A percentile compares a stretch with the other conserved stretches of the same genome.
phyloP scores from a whole-genome alignment of 2,888 invertebrate species.

The Ennomos quercinarius region DNA sequence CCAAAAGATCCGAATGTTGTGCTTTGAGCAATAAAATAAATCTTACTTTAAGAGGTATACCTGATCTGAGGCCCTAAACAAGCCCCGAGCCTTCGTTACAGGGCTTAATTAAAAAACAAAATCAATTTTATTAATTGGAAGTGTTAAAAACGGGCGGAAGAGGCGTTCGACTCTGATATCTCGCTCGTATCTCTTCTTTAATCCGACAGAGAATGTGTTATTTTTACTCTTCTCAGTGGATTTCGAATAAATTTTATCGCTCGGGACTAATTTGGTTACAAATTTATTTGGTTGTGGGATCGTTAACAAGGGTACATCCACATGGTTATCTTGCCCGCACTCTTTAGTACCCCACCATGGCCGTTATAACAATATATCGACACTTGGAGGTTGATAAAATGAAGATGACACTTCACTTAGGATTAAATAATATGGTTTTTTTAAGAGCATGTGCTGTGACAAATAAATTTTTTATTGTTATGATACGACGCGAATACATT shows the following conservation, averaged over 20 bases:
- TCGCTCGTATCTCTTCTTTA: slow-evolving; percentile 83
- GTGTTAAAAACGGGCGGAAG: slow-evolving; percentile 85
- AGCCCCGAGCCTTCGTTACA: slow-evolving; percentile 76
- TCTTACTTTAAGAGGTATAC: slow-evolving; percentile 79
- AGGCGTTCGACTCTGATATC: slow-evolving; percentile 75
- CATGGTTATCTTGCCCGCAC: slow-evolving; percentile 78
- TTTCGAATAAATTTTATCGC: slow-evolving; percentile 85
- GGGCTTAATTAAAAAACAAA: slow-evolving; percentile 84
- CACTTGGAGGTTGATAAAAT: slow-evolving; percentile 81
- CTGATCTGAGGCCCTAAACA: slow-evolving; percentile 75
- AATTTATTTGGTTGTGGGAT: slow-evolving; percentile 84
- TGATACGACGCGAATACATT: slow-evolving; percentile 62
- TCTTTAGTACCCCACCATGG: slow-evolving; percentile 77
- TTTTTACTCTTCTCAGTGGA: slow-evolving; percentile 84
- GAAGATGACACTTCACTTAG: slow-evolving; percentile 81
- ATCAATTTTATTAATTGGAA: slow-evolving; percentile 86
- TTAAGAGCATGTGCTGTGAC: slow-evolving; percentile 65
- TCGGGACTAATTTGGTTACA: slow-evolving; percentile 85
- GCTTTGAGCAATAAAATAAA: slow-evolving; percentile 83
- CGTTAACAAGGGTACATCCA: slow-evolving; percentile 84
- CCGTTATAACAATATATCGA: slow-evolving; percentile 84
- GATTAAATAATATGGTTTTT: slow-evolving; percentile 81
- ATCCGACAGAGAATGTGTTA: slow-evolving; percentile 85
- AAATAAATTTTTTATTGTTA: slow-evolving; percentile 76
- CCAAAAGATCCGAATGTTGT: slow-evolving; percentile 67